These are phyloP conservation scores for Erethizon dorsatum DNA, from an alignment of 2,797 vertebrate genomes.

Conservation along the genomic window DNA sequence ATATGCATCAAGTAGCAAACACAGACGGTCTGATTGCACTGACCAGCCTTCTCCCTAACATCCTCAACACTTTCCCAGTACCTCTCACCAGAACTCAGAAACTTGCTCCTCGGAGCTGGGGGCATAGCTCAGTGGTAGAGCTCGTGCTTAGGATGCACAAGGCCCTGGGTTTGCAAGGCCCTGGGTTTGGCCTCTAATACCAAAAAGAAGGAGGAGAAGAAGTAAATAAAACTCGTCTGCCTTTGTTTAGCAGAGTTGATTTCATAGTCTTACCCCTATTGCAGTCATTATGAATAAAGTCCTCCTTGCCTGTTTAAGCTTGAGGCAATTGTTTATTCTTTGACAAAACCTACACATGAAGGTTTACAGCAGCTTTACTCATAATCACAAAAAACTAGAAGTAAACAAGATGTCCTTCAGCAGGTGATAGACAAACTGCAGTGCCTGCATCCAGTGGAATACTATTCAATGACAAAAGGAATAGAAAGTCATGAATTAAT, in stretches of 20 bases:
- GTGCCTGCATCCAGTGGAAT: neutral
- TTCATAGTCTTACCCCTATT: neutral
- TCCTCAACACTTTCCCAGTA: neutral
- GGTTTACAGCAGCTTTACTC: neutral
- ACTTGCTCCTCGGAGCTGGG: neutral
- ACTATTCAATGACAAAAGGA: neutral
- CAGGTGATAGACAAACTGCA: neutral
- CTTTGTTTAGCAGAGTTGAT: neutral
- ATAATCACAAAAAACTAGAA: neutral
- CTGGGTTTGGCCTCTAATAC: neutral
- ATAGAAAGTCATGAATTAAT: neutral
- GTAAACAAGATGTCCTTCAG: neutral
- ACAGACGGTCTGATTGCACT: neutral
- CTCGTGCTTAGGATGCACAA: neutral
- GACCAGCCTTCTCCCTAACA: neutral
- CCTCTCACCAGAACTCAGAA: neutral
- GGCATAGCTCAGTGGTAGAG: neutral
- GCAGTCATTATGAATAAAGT: neutral
- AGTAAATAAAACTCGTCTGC: neutral
- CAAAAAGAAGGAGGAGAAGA: neutral
- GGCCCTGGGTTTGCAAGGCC: neutral
- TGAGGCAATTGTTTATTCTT: neutral
- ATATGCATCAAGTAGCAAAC: neutral
- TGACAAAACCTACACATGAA: neutral
- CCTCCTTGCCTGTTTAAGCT: neutral